Conservation (phyloP, 2,888 invertebrate species). For the Nemotelus nigrinus region DNA sequence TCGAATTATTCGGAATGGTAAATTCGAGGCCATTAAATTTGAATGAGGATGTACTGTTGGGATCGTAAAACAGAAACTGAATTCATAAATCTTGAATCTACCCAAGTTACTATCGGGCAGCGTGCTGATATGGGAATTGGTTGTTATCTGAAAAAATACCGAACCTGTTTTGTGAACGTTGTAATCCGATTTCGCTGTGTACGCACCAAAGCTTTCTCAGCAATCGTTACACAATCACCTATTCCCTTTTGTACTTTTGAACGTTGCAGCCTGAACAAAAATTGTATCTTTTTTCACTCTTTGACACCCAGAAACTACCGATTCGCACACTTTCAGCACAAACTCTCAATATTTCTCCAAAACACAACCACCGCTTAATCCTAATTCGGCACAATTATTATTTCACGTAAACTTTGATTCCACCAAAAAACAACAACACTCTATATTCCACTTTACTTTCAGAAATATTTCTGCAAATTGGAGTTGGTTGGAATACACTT, state of each 20-base stretch:
- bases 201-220: constrained; percentile 15
- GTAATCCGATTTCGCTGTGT: constrained; percentile 33
- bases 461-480: too few relatives aligned
- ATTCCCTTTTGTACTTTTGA: constrained; percentile 9
- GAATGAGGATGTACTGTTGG: too few relatives aligned
- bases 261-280: neutral
- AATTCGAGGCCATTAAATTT: neutral
- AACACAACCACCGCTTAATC: too few relatives aligned
- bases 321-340: constrained; percentile 8
- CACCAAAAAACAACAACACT: neutral
- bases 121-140: too few relatives aligned
- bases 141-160: too few relatives aligned
- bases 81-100: too few relatives aligned
- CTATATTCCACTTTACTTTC: too few relatives aligned
- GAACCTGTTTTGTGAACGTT: constrained; percentile 26
- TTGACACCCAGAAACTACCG: neutral
- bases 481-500: too few relatives aligned
- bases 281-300: constrained; percentile 30
- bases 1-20: neutral
- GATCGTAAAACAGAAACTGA: too few relatives aligned
- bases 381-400: too few relatives aligned
- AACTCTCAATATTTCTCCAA: constrained; percentile 4
- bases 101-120: too few relatives aligned
- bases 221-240: constrained; percentile 38
- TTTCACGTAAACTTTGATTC: neutral